phyloP scores from a whole-genome alignment of 2,888 invertebrate genomes.

The Cybosia mesomella region DNA sequence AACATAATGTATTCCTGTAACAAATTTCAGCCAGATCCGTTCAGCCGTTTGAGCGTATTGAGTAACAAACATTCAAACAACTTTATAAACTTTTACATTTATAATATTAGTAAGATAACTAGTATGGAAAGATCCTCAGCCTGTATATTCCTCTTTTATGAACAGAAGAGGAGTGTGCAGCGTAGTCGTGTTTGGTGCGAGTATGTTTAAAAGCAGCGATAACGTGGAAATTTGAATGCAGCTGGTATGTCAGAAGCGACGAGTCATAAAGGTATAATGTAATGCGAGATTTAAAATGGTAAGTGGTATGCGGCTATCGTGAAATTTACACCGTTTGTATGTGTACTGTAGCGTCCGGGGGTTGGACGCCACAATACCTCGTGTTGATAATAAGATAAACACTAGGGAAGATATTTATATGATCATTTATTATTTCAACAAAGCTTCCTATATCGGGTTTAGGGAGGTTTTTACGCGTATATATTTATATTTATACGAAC shows the following conservation, averaged over 20 bases:
- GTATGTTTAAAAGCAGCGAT: conserved; percentile 39
- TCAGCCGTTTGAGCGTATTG: no score
- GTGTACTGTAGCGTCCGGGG: no score
- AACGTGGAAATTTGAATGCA: conserved; percentile 36
- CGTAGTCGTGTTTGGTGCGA: conserved; percentile 22
- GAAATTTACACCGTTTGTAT: conserved; percentile 55
- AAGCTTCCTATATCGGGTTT: no score
- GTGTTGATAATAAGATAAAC: no score
- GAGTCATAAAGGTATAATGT: conserved; percentile 43
- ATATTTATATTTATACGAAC: no score
- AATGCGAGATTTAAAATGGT: conserved; percentile 33
- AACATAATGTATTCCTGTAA: no score
- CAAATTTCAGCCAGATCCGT: no score
- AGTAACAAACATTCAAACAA: no score
- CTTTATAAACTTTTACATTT: neutral
- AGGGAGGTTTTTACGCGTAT: no score
- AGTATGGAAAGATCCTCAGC: conserved; percentile 40
- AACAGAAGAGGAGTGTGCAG: conserved; percentile 14
- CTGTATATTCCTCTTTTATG: conserved; percentile 32
- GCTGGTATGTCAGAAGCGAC: conserved; percentile 44
- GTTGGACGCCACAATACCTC: no score
- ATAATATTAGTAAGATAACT: neutral
- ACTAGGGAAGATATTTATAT: no score
- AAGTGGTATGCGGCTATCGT: conserved; percentile 48
- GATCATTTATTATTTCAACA: no score